A percentile compares a stretch with the other conserved stretches of the same genome.
phyloP scores from a whole-genome alignment of 2,113 vertebrate genomes.

The Telmatochromis brichardi region DNA sequence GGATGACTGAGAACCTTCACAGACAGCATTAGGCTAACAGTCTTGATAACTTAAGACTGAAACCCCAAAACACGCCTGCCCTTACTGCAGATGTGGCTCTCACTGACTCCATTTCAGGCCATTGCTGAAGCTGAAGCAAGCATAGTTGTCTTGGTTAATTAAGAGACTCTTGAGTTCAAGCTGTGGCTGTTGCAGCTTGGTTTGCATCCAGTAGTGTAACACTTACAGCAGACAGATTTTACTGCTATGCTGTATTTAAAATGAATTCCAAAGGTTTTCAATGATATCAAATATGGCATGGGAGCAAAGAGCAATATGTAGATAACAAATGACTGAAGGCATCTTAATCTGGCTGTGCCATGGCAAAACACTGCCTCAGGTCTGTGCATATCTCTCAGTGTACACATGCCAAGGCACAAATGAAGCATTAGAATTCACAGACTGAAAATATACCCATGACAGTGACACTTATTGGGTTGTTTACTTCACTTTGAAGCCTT shows the following conservation, averaged over 20 bases:
- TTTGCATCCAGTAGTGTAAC: not conserved
- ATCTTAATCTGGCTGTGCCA: not conserved
- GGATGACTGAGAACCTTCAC: too few relatives aligned
- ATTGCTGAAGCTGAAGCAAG: not conserved
- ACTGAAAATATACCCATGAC: slow-evolving; percentile 8
- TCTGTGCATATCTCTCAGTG: not conserved
- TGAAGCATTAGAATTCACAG: not conserved
- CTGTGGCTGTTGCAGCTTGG: not conserved
- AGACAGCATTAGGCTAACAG: not conserved
- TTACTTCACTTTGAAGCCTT: slow-evolving; percentile 25
- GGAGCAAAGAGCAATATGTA: not conserved
- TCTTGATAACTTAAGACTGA: not conserved
- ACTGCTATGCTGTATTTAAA: not conserved
- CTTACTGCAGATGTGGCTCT: not conserved
- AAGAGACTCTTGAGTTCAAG: not conserved
- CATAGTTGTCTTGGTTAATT: not conserved
- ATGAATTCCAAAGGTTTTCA: not conserved
- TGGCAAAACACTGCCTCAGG: not conserved
- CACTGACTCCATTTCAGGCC: not conserved
- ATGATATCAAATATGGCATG: not conserved
- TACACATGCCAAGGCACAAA: not conserved
- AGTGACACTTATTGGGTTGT: not conserved
- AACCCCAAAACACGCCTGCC: not conserved
- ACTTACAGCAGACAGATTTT: not conserved
- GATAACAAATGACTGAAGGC: not conserved